Evolutionary conservation across 2,797 vertebrate genomes (phyloP), one percentile per base, ranked within the genome.

Genomic region (Antennarius maculatus): DNA sequence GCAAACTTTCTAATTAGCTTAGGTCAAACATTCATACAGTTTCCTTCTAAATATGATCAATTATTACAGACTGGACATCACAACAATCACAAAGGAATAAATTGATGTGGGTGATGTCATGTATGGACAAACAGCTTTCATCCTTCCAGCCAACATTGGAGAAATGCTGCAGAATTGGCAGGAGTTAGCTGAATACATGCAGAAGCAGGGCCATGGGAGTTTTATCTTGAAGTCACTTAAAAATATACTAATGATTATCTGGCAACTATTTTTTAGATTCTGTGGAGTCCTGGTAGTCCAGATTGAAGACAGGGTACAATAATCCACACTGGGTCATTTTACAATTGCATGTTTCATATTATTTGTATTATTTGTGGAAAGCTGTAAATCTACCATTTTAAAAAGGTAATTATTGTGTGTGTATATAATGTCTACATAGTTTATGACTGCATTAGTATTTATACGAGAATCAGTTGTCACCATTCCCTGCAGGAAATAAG

Each of bases 1-100:
- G 90, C 90, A 94, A 93, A 94, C 92, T 93, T 94, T 93, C 88
- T 93, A 93, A 94, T 93, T 93, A 93, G 88, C 87, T 83, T 76
- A 81, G 92, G 93, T 94, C 93, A 94, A 92, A 93, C 87, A 92
- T 89, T 91, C 90, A 87, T 84, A 83, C 88, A 85, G 87, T 92
- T 91, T 91, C 82, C 77, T 74, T 87, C 87, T 92, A 92, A 93
- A 94, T 92, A 91, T 92, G 74, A 68, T 86, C 71, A 86, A 88
- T 85, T 88, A 85, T 91, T 92, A 86, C 65, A 55, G 71, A 87
- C 84, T 79, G 89, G 86, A 89, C 90, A 87, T 79, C 34, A 73
- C 76, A 55, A 77, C 74, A 75, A 77, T 76, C 88, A 66, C 73
- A 59, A 71, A 77, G 81, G 80, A 81, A 82, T 77, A 78, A 72